A percentile compares a stretch with the other conserved stretches of the same genome.
These are phyloP conservation scores for Thysanoteuthis rhombus DNA, from an alignment of 2,888 invertebrate species.

Conservation along the genomic window DNA sequence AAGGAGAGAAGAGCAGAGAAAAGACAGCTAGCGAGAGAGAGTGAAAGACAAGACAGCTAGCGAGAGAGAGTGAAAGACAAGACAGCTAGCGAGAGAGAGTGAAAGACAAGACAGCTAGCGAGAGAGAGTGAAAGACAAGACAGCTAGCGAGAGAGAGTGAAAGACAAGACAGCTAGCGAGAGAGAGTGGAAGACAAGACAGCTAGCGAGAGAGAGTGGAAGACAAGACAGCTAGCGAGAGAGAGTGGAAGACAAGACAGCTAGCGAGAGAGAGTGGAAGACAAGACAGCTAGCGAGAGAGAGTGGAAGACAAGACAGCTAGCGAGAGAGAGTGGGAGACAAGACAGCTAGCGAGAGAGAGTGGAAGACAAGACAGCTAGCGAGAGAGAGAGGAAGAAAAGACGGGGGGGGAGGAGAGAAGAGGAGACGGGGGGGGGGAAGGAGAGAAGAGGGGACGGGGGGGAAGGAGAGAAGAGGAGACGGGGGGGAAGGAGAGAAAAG, in stretches of 20 bases:
- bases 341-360: no score
- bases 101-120: no score
- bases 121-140: conserved; percentile 28
- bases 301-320: conserved; percentile 24
- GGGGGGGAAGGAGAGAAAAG: neutral
- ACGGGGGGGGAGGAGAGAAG: conserved; percentile 17
- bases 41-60: conserved; percentile 23
- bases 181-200: neutral
- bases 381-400: conserved; percentile 29
- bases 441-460: neutral
- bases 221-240: neutral
- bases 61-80: conserved; percentile 13
- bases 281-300: no score
- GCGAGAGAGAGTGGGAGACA: neutral
- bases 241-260: conserved; percentile 27
- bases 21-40: no score
- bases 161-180: neutral
- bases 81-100: neutral
- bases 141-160: conserved; percentile 19
- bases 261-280: neutral
- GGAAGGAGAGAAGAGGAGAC: neutral
- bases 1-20: no score
- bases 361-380: conserved; percentile 25
- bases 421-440: neutral
- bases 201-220: conserved; percentile 15